These are phyloP conservation scores for Palythoa caribaeorum DNA, from an alignment of 92 coral and sea anemone species.

Conservation along the genomic window DNA sequence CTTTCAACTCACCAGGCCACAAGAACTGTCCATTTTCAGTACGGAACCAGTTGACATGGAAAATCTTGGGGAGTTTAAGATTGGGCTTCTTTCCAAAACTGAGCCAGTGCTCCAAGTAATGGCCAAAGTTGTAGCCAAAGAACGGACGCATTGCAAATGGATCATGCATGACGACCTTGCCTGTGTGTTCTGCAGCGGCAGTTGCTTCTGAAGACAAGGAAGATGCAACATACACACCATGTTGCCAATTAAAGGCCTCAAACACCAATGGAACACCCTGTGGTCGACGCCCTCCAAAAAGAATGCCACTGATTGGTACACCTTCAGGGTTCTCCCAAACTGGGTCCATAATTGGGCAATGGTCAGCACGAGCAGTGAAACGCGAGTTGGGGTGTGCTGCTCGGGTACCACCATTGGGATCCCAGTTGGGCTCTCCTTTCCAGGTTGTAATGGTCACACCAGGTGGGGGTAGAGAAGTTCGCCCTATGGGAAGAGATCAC, in stretches of 20 bases:
- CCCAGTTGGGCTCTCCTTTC: conserved; percentile 82
- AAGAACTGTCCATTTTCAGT: conserved; percentile 78
- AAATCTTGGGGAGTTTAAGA: conserved; percentile 85
- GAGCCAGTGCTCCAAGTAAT: conserved; percentile 94
- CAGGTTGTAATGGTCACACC: conserved; percentile 83
- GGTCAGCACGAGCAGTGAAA: conserved; percentile 94
- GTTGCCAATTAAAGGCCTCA: conserved; percentile 94
- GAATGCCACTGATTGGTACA: conserved; percentile 93
- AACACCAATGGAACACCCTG: conserved; percentile 93
- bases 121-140: conserved; percentile 92
- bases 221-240: conserved; percentile 96
- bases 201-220: conserved; percentile 94
- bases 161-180: conserved; percentile 89
- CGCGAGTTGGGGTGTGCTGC: conserved; percentile 99
- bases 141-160: conserved; percentile 99
- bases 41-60: conserved; percentile 99
- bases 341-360: conserved; percentile 97
- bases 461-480: conserved; percentile 43
- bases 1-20: conserved; percentile 88
- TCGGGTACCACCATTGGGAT: conserved; percentile 58
- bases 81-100: conserved; percentile 69
- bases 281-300: conserved; percentile 99
- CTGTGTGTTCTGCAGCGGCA: conserved; percentile 96
- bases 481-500: not conserved
- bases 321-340: conserved; percentile 97